These are phyloP conservation scores for Sardina pilchardus DNA, from an alignment of 2,113 vertebrate genomes.

Conservation along the genomic window DNA sequence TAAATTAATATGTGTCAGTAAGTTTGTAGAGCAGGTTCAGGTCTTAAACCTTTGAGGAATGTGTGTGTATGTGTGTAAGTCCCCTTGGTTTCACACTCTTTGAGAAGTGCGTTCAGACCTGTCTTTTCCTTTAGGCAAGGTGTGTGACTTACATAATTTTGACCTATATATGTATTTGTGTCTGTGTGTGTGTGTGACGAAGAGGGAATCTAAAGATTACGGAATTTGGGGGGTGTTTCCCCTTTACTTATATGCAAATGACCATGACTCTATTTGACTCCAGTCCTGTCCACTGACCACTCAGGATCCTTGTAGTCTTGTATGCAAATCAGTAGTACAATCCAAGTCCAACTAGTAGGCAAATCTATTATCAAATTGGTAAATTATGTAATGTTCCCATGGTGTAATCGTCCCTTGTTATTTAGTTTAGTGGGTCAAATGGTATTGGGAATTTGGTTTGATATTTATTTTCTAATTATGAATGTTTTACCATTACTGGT, in stretches of 20 bases:
- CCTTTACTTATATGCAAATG: not conserved
- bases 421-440: no score
- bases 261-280: not conserved
- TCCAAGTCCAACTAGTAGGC: not conserved
- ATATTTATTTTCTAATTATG: no score
- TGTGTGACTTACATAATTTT: not conserved
- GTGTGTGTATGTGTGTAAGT: not conserved
- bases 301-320: not conserved
- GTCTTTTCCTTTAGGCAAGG: not conserved
- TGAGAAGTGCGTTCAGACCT: not conserved
- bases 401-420: no score
- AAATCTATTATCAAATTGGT: no score
- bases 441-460: no score
- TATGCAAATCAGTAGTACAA: not conserved
- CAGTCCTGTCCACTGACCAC: not conserved
- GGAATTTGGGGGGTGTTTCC: not conserved
- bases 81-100: not conserved
- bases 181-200: not conserved
- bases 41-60: not conserved
- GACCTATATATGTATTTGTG: not conserved
- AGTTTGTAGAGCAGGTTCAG: not conserved
- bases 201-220: not conserved
- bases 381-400: no score
- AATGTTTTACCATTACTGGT: no score
- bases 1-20: slow-evolving; percentile 5